Evolutionary conservation across 2,113 vertebrate species (phyloP), one percentile per base, ranked within the genome.

Genomic region (Bothrops jararaca): DNA sequence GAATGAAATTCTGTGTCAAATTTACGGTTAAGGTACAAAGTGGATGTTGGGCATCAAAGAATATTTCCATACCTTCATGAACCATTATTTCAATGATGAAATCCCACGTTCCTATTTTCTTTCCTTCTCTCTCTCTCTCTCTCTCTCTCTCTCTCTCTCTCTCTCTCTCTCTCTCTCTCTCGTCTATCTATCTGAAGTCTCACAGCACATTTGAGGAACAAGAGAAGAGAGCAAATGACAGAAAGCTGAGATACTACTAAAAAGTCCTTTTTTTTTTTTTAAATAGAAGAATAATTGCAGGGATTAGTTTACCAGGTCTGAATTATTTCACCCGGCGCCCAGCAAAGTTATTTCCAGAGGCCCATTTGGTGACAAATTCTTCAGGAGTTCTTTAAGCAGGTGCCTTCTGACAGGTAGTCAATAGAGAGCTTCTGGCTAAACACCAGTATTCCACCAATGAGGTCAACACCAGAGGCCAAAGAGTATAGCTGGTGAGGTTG

Each of bases 341-440:
- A 96, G 95, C 97, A 95, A 96, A 97, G 97, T 97, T 97, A 97
- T 98, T 98, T 98, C 98, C 91, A 85, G 98, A 97, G 98, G 97
- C 97, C 97, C 98, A 98, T 98, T 98, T 97, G 96, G 96, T 90
- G 97, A 97, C 98, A 98, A 97, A 98, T 99, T 99, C 98, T 98
- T 97, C 95, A 95, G 97, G 98, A 95, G 93, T 94, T 93, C 94
- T 96, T 95, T 95, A 94, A 96, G 97, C 97, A 98, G 98, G 98
- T 99, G 99, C 98, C 98, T 95, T 53, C 92, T 98, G 98, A 98
- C 98, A 99, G 98, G 98, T 98, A 98, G 98, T 99, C 98, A 98
- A 99, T 99, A 98, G 98, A 95, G 97, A 97, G 95, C 96, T 97
- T 97, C 96, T 97, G 97, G 97, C 93, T 45, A 94, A 97, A 98